Base-by-base conservation (phyloP, 2,888 invertebrate species). In the Agonopterix heracliana region DNA sequence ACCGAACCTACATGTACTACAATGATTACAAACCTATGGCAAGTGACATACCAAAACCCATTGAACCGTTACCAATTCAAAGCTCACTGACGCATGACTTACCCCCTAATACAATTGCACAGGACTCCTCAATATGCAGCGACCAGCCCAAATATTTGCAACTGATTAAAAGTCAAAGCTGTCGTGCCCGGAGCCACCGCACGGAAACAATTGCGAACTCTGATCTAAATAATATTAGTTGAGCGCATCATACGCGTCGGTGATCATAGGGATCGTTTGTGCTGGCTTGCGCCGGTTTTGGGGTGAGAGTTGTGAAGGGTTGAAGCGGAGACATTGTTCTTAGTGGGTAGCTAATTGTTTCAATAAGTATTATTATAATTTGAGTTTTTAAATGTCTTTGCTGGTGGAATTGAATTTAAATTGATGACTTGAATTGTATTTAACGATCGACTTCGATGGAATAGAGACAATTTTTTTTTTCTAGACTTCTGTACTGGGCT, bases 141-240 rank as follows among this genome's bases (percentile, higher is more conserved):
- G 64, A 47, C 54, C 52, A 57, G 64, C 63, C 67, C 71, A 81
- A 81, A 86, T 83, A 80, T 87, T 85, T 82, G 84, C 74, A 68
- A 77, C 78, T 86, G 86, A 86, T 86, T 85, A 86, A 85, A 87
- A 85, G 84, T 81, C 78, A 81, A 78, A 77, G 80, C 79, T 78
- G 81, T 81, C 82, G 61, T 76, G 78, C 78, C 76, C 53, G 61
- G 57, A 71, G 77, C 75, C 61, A 69, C 76, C 74, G 72, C 77
- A 69, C 64, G 73, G 75, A 72, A 78, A 73, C 78, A 75, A 77
- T 75, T 68, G 70, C 66, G 56, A 54, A 52, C 63, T 44, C 48
- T 64, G 74, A 74, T 81, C 80, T 80, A 76, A 81, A 84, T 83
- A 81, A 81, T 85, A 84, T 85, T 85, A 83, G 82, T 66, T 58